Evolutionary conservation across 23 tunicate species (phyloP).

Genomic region (Clavelina lepadiformis): DNA sequence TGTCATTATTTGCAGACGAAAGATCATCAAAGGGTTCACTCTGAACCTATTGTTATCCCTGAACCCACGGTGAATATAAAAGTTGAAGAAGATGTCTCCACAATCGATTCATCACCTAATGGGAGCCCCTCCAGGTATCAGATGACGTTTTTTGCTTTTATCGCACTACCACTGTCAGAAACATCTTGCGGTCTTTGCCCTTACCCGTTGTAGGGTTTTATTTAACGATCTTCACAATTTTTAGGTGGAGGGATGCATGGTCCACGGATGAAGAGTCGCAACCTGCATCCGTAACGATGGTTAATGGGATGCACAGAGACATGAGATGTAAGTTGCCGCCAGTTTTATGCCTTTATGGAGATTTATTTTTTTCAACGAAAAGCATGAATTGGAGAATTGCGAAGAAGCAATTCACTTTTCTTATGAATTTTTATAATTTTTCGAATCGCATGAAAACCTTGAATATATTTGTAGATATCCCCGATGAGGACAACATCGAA

Average conservation of each 20-base stretch:
- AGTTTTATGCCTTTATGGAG: not conserved
- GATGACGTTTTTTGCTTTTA: no score
- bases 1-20: not conserved
- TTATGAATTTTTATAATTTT: no score
- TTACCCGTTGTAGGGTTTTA: not conserved
- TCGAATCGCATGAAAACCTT: no score
- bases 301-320: conserved; percentile 11
- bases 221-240: not conserved
- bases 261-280: conserved; percentile 43
- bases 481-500: conserved; percentile 21
- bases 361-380: not conserved
- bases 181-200: no score
- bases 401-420: no score
- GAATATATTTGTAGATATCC: not conserved
- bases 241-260: conserved; percentile 70
- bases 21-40: not conserved
- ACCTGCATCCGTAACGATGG: conserved; percentile 7
- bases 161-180: no score
- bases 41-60: conserved; percentile 6
- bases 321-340: conserved; percentile 14
- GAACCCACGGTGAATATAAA: not conserved
- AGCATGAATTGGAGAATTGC: no score
- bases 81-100: not conserved
- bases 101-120: not conserved
- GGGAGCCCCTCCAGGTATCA: conserved; percentile 5